Evolutionary conservation across 2,888 invertebrate genomes (phyloP).

Genomic region (Pomacea canaliculata): DNA sequence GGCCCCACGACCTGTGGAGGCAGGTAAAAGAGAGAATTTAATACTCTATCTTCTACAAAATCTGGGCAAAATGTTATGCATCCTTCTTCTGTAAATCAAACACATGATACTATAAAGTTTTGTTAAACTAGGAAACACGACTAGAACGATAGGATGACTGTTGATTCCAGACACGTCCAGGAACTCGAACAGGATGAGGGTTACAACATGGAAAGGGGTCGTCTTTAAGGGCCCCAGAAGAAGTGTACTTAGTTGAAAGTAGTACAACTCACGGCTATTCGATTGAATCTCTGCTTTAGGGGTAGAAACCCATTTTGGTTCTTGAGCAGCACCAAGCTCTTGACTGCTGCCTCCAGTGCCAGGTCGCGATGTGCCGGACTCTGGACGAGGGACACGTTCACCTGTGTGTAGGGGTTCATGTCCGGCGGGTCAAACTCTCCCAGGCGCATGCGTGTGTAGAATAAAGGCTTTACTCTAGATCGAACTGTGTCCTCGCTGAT

Average conservation of each 20-base stretch:
- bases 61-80: too few relatives aligned
- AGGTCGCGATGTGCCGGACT: conserved; percentile 22
- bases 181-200: too few relatives aligned
- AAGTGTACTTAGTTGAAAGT: too few relatives aligned
- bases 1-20: conserved; percentile 61
- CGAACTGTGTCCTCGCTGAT: conserved; percentile 14
- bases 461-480: conserved; percentile 51
- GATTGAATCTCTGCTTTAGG: conserved; percentile 2
- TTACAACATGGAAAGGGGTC: too few relatives aligned
- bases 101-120: too few relatives aligned
- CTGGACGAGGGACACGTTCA: conserved; percentile 23
- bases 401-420: conserved; percentile 56
- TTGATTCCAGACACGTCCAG: too few relatives aligned
- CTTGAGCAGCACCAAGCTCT: conserved; percentile 22
- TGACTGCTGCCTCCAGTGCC: conserved; percentile 21
- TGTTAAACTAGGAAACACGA: too few relatives aligned
- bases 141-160: too few relatives aligned
- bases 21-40: too few relatives aligned
- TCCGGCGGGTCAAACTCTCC: conserved; percentile 59
- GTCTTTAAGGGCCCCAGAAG: too few relatives aligned
- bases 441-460: conserved; percentile 59
- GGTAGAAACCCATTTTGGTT: conserved; percentile 18
- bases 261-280: conserved; percentile 34
- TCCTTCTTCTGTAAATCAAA: too few relatives aligned
- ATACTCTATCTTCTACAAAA: too few relatives aligned